Evolutionary conservation across 2,888 invertebrate species (phyloP), one percentile per base, ranked within the genome.

Genomic region (Torymus texanus): DNA sequence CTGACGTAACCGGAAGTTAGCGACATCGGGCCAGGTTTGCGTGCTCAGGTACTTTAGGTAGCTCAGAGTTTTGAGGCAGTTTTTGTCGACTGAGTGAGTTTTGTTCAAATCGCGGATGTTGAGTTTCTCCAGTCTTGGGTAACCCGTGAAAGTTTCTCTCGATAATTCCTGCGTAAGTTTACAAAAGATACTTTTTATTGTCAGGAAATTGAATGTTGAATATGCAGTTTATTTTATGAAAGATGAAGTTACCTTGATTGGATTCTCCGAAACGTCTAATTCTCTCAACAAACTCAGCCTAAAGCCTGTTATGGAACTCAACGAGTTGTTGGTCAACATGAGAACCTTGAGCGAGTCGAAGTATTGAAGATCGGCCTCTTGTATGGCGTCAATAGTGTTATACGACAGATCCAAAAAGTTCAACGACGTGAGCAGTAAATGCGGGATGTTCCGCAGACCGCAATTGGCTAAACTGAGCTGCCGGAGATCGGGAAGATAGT

Each of bases 231-330:
- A 8, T 1, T 8, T 41, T 5, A 1, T 0, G 41, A 41, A 41
- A 41, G 8, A 41, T 8, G 8, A 41, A 59, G 80, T 89, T 85
- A 92, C 92, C 90, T 93, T 92, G 80, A 97, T 93, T 11, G 96
- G 96, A 91, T 97, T 97, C 87, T 93, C 93, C 0, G 97, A 96
- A 74, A 97, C 88, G 89, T 97, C 96, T 75, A 97, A 91, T 65
- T 93, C 92, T 83, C 95, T 94, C 83, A 97, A 92, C 81, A 94
- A 92, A 79, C 92, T 93, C 82, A 97, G 92, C 87, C 84, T 95
- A 91, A 86, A 93, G 91, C 94, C 96, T 84, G 95, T 96, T 86
- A 96, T 92, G 84, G 94, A 93, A 75, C 92, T 92, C 81, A 97
- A 91, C 86, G 94, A 94, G 91, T 97, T 97, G 88, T 94, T 93